Evolutionary conservation across 2,888 invertebrate species (phyloP), one percentile per base, ranked within the genome.

Genomic region (Mechanitis mazaeus): DNA sequence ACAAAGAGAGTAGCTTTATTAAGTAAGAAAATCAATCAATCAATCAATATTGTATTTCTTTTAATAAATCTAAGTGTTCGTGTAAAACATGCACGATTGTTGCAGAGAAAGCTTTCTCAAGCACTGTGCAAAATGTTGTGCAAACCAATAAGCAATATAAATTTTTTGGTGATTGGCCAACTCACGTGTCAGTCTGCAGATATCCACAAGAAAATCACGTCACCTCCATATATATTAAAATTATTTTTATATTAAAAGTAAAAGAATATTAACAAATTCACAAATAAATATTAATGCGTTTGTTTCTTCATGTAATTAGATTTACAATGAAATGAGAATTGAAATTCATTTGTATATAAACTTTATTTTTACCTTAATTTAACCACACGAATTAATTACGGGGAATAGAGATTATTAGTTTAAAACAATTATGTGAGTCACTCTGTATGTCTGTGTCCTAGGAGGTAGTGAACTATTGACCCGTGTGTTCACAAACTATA

Each of bases 401-500:
- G 67, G 76, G 83, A 85, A 71, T 81, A 80, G 78, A 83, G 78
- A 75, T 75, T 76, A 77, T 76, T 74, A 71, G 73, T 67, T 76
- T 81, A 80, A 79, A 74, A 78, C 76, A 66, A 78, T 76, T 81
- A 74, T 63, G 70, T 86, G 84, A 87, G 75, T 87, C 84, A 86
- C 64, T 53, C 76, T 73, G 75, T 72, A 77, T 72, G 71, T 82
- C 76, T 82, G 76, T 80, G 75, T 74, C 70, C 58, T 68, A 67
- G 60, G 64, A 68, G 69, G 71, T 68, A 69, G 64, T 69, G 64
- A 71, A 81, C 84, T 75, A 75, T 68, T 84, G 87, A 87, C 85
- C 87, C 80, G 79, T 68, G 73, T 70, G 68, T 74, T 78, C 77
- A 81, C 80, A 78, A 76, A 81, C 82, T 79, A 84, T 78, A 78